A percentile compares a stretch with the other conserved stretches of the same genome.
Conservation (phyloP, 2,888 invertebrate species). For the Orthosia gothica region DNA sequence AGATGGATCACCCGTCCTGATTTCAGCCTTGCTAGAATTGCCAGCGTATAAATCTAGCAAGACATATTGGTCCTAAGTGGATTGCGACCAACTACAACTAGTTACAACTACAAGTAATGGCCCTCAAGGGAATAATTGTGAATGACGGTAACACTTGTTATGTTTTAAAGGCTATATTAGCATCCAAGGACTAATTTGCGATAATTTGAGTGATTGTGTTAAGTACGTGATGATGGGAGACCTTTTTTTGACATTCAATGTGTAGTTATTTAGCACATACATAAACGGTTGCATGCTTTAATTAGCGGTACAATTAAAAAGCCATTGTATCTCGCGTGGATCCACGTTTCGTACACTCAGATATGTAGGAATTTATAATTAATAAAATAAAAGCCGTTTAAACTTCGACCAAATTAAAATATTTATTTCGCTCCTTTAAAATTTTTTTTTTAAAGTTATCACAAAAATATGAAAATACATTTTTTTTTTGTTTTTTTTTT, state of each 20-base stretch:
- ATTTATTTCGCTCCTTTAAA: no score
- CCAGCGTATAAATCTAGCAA: constrained; percentile 20
- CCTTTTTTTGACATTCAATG: constrained; percentile 50
- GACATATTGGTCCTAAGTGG: constrained; percentile 17
- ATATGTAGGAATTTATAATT: no score
- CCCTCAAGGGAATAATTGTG: background rate
- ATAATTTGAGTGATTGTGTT: constrained; percentile 48
- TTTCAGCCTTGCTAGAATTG: background rate
- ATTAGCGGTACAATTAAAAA: no score
- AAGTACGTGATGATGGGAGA: constrained; percentile 49
- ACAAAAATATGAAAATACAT: no score
- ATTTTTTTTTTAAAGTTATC: no score
- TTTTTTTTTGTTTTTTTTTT: no score
- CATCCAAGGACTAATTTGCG: constrained; percentile 28
- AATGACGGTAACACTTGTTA: background rate
- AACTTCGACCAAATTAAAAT: no score
- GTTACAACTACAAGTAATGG: constrained; percentile 10
- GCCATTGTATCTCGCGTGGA: no score
- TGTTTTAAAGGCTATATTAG: constrained; percentile 32
- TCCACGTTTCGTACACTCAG: no score
- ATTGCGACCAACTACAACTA: constrained; percentile 6
- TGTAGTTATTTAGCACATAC: background rate
- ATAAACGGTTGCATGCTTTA: no score
- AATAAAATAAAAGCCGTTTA: no score
- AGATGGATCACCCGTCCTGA: background rate